A percentile compares a stretch with the other conserved stretches of the same genome.
These are phyloP conservation scores for Neostethus bicornis DNA, from an alignment of 2,797 vertebrate species.

Conservation along the genomic window DNA sequence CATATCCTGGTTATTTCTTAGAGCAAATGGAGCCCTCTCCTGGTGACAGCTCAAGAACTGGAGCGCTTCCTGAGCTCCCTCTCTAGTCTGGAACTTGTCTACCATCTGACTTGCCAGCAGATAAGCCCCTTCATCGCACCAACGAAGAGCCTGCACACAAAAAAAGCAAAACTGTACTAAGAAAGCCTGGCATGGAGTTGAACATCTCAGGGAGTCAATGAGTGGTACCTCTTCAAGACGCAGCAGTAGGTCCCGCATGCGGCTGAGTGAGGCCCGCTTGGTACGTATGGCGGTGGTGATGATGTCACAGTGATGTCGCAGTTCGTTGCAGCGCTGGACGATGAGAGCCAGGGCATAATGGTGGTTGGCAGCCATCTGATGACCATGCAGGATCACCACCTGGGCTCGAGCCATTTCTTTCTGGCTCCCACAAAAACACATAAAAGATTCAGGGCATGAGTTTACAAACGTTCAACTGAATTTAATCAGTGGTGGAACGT, in stretches of 20 bases:
- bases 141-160: slow-evolving; percentile 82
- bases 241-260: slow-evolving; percentile 85
- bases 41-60: slow-evolving; percentile 87
- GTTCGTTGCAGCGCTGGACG: slow-evolving; percentile 93
- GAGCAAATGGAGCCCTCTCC: slow-evolving; percentile 81
- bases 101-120: slow-evolving; percentile 92
- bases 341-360: slow-evolving; percentile 95
- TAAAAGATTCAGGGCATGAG: too few species aligned
- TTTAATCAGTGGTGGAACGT: not conserved
- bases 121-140: slow-evolving; percentile 93
- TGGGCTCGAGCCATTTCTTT: slow-evolving; percentile 87
- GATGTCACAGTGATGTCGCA: slow-evolving; percentile 88
- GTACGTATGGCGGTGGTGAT: slow-evolving; percentile 82
- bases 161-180: not conserved
- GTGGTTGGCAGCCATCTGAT: slow-evolving; percentile 90
- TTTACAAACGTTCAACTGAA: not conserved
- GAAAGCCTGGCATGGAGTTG: not conserved
- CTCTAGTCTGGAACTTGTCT: slow-evolving; percentile 90
- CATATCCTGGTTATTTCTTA: slow-evolving; percentile 80
- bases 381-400: slow-evolving; percentile 88
- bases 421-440: slow-evolving; percentile 63
- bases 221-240: slow-evolving; percentile 86
- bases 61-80: slow-evolving; percentile 89
- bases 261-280: slow-evolving; percentile 81
- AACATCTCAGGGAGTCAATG: slow-evolving; percentile 1